Evolutionary conservation across 2,797 vertebrate species (phyloP).

Genomic region (Tragopan temminckii): DNA sequence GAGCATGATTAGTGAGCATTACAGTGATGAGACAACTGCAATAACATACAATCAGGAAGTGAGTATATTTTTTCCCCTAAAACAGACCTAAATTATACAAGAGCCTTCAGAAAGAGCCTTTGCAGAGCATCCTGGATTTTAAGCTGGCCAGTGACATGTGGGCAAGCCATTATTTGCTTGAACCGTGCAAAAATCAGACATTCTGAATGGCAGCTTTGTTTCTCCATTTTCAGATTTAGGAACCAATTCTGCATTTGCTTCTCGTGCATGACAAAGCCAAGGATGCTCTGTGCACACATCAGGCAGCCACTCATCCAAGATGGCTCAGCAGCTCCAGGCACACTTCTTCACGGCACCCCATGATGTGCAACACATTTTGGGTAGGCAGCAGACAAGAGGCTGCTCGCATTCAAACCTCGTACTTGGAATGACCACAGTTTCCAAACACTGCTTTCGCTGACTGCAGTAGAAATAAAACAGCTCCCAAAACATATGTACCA

Average conservation of each 20-base stretch:
- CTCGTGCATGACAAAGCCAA: not conserved
- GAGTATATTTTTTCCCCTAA: not conserved
- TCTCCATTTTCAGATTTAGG: not conserved
- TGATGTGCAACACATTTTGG: rapidly evolving
- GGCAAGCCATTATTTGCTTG: not conserved
- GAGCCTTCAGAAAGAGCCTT: not conserved
- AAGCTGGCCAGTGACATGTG: not conserved
- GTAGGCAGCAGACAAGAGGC: not conserved
- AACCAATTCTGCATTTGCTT: not conserved
- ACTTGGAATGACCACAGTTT: not conserved
- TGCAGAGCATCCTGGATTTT: not conserved
- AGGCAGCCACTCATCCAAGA: not conserved
- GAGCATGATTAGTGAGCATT: not conserved
- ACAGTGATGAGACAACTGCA: not conserved
- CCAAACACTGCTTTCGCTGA: not conserved
- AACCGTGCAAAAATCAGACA: not conserved
- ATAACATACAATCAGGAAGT: not conserved
- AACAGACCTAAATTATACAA: not conserved
- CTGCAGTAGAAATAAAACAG: not conserved
- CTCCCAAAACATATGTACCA: not conserved
- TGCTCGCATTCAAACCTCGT: not conserved
- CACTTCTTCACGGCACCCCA: rapidly evolving
- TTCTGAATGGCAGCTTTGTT: not conserved
- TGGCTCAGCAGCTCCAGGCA: not conserved
- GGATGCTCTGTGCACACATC: not conserved